Base-by-base conservation (phyloP, 2,888 invertebrate species). In the Diplazon laetatorius region DNA sequence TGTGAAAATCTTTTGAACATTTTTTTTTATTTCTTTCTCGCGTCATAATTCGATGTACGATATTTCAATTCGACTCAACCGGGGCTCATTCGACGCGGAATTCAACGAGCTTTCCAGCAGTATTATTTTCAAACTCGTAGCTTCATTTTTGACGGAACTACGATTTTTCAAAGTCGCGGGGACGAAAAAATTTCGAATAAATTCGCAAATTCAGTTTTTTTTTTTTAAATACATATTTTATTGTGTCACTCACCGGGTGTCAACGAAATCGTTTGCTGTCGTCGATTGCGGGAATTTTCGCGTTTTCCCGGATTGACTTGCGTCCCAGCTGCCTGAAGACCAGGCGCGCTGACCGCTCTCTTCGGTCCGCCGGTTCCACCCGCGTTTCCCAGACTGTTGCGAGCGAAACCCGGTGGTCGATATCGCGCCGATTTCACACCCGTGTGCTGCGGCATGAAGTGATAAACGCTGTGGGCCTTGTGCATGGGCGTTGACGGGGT, bases 341-440 rank as follows among this genome's bases (percentile, higher is more conserved):
- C 96, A 1, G 95, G 95, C 0, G 95, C 95, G 16, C 95, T 95
- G 8, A 95, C 94, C 0, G 96, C 95, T 37, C 96, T 92, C 83
- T 96, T 96, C 0, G 95, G 95, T 73, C 92, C 91, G 48, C 70
- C 76, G 4, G 85, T 81, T 5, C 71, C 78, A 2, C 80, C 82
- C 3, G 82, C 68, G 69, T 82, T 82, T 50, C 83, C 84, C 16
- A 87, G 86, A 77, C 91, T 91, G 80, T 92, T 92, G 50, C 95
- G 93, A 39, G 94, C 93, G 91, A 95, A 95, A 1, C 96, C 97
- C 0, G 97, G 97, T 0, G 97, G 96, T 3, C 97, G 93, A 90
- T 97, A 97, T 44, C 97, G 93, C 48, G 97, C 97, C 65, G 97
- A 97, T 89, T 97, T 97, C 55, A 96, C 97, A 80, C 95, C 93